Evolutionary conservation across 2,113 vertebrate species (phyloP).

Genomic region (Trichechus manatus): DNA sequence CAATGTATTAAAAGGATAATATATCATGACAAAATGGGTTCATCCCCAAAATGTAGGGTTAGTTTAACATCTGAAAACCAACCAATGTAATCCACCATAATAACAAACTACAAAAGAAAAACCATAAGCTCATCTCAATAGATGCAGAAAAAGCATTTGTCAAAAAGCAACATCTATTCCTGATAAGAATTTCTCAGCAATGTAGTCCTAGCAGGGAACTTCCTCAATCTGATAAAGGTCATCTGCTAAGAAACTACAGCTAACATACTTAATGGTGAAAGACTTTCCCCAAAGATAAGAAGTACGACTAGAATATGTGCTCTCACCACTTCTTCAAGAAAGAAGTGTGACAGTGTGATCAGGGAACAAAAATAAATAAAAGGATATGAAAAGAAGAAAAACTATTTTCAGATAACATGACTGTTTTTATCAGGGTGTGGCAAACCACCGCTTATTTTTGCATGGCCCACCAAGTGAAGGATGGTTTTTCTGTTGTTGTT

Average conservation of each 20-base stretch:
- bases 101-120: background rate
- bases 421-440: background rate
- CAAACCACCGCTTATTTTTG: background rate
- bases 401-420: background rate
- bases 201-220: background rate
- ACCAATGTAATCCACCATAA: background rate
- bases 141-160: background rate
- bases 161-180: background rate
- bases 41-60: background rate
- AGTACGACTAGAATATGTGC: background rate
- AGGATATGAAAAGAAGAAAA: background rate
- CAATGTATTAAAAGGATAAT: background rate
- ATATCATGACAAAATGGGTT: background rate
- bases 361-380: background rate
- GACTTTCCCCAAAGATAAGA: background rate
- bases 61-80: slow-evolving; percentile 1
- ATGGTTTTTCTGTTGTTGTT: background rate
- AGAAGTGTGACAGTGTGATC: background rate
- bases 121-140: background rate
- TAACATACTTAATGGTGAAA: background rate
- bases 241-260: background rate
- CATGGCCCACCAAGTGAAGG: background rate
- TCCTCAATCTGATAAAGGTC: background rate
- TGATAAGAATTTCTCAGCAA: background rate
- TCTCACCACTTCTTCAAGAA: background rate